Base-by-base conservation (phyloP, 2,113 vertebrate species). In the Misgurnus mizolepis region DNA sequence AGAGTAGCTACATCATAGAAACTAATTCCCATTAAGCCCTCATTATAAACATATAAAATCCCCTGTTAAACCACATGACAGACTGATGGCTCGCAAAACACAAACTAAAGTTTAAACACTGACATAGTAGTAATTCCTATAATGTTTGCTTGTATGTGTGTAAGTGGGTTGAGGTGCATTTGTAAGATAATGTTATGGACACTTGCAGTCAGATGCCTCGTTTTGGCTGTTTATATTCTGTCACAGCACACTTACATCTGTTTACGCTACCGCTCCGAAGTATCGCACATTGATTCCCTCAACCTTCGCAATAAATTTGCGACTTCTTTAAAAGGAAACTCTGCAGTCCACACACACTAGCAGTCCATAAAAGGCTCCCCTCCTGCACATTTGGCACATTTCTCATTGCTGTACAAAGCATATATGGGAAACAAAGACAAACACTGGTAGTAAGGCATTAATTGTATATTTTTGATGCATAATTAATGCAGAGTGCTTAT, bases 381-480 rank as follows among this genome's bases (percentile, higher is more conserved):
- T 27, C 27, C 43, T 6, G 0, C 76, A 80, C 60, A 70, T 67
- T 62, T 67, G 47, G 18, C 72, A 45, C 14, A 45, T 49, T 71
- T 17, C 15, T 12, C 49, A n/a, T 7, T 58, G 73, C 58, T 55
- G 50, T 58, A 65, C 73, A 58, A 79, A 75, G 49, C 39, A 65
- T 39, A 79, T 75, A 22, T n/a, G 43, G 43, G 34, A 47, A 14
- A n/a, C 22, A 69, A 60, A 71, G 60, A n/a, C 22, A 73, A 40
- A 68, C 12, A 56, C 56, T 41, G 47, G 7, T 49, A 66, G 43
- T 60, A 55, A 78, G 70, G n/a, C 45, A 79, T 81, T n/a, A 77
- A 83, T 83, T 56, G 53, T 67, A 15, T 67, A 73, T 41, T 74
- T 84, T 81, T 79, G 39, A 83, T 86, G 78, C 85, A 86, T 83